Percentiles rank a stretch among this genome's conserved stretches.
Evolutionary conservation across 92 coral and sea anemone species (phyloP).

Genomic region (Nematostella vectensis): DNA sequence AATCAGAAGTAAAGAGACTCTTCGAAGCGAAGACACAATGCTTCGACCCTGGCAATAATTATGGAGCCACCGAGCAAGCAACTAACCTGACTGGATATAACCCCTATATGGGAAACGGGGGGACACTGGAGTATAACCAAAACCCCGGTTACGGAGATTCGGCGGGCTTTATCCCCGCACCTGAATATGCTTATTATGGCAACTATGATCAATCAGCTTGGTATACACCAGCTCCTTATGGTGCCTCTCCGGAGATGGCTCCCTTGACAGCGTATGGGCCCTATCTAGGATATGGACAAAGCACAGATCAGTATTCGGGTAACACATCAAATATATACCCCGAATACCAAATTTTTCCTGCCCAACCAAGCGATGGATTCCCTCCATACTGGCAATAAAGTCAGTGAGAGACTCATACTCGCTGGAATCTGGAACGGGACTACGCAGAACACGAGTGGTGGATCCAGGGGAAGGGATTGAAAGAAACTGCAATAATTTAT

Average conservation of each 20-base stretch:
- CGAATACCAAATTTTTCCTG: too few species aligned
- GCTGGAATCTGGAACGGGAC: too few species aligned
- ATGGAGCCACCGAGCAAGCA: background rate
- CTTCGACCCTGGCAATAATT: background rate
- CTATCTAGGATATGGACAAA: constrained; percentile 1
- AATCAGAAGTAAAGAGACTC: constrained; percentile 28
- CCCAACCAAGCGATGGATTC: too few species aligned
- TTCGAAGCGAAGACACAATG: background rate
- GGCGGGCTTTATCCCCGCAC: background rate
- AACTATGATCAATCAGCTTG: background rate
- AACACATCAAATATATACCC: too few species aligned
- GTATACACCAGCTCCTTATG: background rate
- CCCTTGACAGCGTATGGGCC: constrained; percentile 1
- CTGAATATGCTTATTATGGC: background rate
- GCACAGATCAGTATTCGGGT: too few species aligned
- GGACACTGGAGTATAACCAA: background rate
- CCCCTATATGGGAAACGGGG: background rate
- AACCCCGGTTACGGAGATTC: background rate
- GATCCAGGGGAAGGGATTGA: too few species aligned
- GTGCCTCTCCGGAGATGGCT: background rate
- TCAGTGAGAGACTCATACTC: too few species aligned
- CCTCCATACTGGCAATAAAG: too few species aligned
- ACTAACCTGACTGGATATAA: background rate
- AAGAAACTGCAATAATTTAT: too few species aligned
- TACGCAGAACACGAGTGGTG: too few species aligned